phyloP scores from a whole-genome alignment of 2,113 vertebrate species.

The Corythoichthys intestinalis region DNA sequence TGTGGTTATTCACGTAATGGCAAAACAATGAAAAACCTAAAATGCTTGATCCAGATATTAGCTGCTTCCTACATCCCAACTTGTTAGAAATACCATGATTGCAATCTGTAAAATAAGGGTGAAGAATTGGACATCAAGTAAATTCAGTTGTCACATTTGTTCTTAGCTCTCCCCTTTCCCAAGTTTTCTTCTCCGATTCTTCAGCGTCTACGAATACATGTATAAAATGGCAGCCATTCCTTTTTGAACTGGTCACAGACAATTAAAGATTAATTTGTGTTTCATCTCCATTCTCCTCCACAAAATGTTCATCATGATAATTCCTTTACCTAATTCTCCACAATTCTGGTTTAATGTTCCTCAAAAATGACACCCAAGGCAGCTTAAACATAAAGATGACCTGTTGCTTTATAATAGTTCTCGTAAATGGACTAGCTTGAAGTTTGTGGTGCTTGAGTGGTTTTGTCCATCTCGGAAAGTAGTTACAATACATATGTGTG shows the following conservation, averaged over 20 bases:
- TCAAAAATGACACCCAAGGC: slow-evolving; percentile 14
- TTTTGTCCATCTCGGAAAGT: slow-evolving; percentile 20
- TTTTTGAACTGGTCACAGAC: not conserved
- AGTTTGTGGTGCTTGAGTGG: not conserved
- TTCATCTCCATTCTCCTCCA: not conserved
- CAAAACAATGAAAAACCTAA: no score
- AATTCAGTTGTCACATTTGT: not conserved
- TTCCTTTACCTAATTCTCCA: not conserved
- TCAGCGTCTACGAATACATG: not conserved
- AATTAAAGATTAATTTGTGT: not conserved
- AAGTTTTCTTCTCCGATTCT: not conserved
- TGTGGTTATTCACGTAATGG: no score
- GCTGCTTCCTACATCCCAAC: not conserved
- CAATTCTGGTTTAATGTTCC: not conserved
- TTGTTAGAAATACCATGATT: not conserved
- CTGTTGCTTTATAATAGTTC: not conserved
- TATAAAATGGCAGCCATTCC: not conserved
- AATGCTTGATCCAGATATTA: not conserved
- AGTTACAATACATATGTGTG: slow-evolving; percentile 6
- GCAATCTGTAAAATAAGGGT: not conserved
- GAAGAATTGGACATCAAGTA: not conserved
- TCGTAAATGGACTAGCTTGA: slow-evolving; percentile 17
- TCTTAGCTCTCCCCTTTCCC: not conserved
- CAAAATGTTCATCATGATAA: slow-evolving; percentile 1
- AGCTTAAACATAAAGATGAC: not conserved